Evolutionary conservation across 2,888 invertebrate species (phyloP), one percentile per base, ranked within the genome.

Genomic region (Eristalis pertinax): DNA sequence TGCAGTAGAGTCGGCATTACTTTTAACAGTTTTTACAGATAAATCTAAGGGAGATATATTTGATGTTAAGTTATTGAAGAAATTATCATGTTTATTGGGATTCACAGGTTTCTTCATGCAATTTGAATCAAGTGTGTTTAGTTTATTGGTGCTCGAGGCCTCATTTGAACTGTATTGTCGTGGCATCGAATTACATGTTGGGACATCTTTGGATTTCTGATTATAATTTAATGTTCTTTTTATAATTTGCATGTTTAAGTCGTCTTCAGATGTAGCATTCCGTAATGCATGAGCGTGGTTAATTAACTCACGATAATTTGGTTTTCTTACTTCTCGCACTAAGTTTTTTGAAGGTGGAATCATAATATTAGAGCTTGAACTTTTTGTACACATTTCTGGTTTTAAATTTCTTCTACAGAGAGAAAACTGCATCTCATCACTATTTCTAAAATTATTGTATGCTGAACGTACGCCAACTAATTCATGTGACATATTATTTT

Each of bases 1-100:
- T 81, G 96, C 96, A 0, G 98, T 97, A 0, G 97, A 97, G 93
- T 98, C 97, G 0, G 98, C 97, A 4, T 97, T 96, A 70, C 97
- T 97, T 91, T 97, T 96, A 0, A 98, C 96, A 1, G 97, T 98
- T 92, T 98, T 97, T 64, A 98, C 97, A 0, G 98, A 98, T 73
- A 98, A 94, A 93, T 98, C 98, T 83, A 98, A 93, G 0, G 97
- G 98, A 11, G 97, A 97, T 56, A 15, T 29, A 38, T 58, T 63
- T 24, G 58, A 50, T 50, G 65, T 5, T 3, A 22, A 19, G 50
- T 50, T 56, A 10, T n/a, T 19, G 4, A 4, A 19, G 10, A 75
- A 56, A 60, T 19, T n/a, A 41, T 43, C 69, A 0, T 24, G 70
- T 58, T 75, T 83, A 69, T 26, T 50, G 32, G 13, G 73, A 62